Evolutionary conservation across 1,140 invertebrate species (phyloP).

Genomic region (Aplysia californica): DNA sequence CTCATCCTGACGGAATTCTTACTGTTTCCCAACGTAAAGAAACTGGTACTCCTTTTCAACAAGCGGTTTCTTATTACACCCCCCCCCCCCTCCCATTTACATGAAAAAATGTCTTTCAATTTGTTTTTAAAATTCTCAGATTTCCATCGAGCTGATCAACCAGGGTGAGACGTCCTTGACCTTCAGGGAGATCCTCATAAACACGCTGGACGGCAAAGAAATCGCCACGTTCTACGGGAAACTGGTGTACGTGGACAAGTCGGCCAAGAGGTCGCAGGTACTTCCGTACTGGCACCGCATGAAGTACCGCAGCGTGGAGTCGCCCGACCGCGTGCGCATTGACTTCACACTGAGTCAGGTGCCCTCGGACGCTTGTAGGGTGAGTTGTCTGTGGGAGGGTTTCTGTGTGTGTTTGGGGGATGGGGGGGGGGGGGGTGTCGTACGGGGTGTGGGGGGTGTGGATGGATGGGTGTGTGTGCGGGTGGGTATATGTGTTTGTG

Average conservation of each 20-base stretch:
- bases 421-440: neutral
- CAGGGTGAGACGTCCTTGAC: constrained; percentile 17
- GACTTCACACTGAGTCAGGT: constrained; percentile 12
- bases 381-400: no score
- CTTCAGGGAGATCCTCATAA: constrained; percentile 10
- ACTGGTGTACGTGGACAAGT: constrained; percentile 18
- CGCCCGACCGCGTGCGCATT: neutral
- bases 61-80: no score
- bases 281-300: constrained; percentile 9
- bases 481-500: neutral
- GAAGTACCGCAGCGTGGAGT: constrained; percentile 10
- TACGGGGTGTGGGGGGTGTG: neutral
- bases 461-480: neutral
- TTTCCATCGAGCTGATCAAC: constrained; percentile 22
- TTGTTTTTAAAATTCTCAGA: no score
- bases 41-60: no score
- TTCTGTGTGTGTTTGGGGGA: no score
- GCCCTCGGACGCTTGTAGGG: no score
- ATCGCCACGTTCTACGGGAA: constrained; percentile 24
- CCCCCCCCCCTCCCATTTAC: no score
- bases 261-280: neutral
- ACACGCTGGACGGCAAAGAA: constrained; percentile 19
- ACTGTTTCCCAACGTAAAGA: no score
- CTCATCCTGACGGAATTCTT: no score
- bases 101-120: no score